Evolutionary conservation across 2,113 vertebrate species (phyloP).

Genomic region (Raja brachyura): DNA sequence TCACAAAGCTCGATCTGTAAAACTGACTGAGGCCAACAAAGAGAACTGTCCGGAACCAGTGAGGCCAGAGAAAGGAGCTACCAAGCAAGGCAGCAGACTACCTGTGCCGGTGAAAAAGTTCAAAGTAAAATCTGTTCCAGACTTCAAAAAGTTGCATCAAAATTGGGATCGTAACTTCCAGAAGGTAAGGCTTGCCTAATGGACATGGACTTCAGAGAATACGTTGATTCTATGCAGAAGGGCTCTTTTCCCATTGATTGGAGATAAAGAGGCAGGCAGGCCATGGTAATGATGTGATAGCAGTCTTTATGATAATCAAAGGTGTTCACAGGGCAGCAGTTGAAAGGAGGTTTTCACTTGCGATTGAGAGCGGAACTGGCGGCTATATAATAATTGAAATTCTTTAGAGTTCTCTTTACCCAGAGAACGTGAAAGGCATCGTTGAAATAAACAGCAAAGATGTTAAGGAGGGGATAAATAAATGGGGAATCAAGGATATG

Average conservation of each 20-base stretch:
- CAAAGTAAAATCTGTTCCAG: slow-evolving; percentile 11
- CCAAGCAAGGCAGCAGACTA: not conserved
- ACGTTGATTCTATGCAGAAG: not conserved
- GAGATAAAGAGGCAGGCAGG: no score
- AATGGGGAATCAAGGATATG: no score
- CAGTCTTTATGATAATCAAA: no score
- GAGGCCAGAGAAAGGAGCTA: not conserved
- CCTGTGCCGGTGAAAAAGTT: slow-evolving; percentile 3
- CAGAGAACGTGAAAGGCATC: no score
- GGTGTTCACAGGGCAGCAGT: no score
- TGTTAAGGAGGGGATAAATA: no score
- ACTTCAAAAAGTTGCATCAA: slow-evolving; percentile 32
- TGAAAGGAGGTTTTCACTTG: no score
- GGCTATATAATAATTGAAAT: no score
- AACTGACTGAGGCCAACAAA: slow-evolving; percentile 15
- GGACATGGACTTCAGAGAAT: not conserved
- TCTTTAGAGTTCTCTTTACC: no score
- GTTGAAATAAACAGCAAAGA: no score
- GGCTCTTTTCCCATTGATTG: not conserved
- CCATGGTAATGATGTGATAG: no score
- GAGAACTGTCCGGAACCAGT: not conserved
- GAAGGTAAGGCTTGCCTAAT: not conserved
- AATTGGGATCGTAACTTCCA: slow-evolving; percentile 12
- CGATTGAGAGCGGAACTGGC: not conserved
- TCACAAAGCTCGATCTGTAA: not conserved